Conservation (phyloP, 1,140 invertebrate genomes). For the Leptinotarsa lineolata region DNA sequence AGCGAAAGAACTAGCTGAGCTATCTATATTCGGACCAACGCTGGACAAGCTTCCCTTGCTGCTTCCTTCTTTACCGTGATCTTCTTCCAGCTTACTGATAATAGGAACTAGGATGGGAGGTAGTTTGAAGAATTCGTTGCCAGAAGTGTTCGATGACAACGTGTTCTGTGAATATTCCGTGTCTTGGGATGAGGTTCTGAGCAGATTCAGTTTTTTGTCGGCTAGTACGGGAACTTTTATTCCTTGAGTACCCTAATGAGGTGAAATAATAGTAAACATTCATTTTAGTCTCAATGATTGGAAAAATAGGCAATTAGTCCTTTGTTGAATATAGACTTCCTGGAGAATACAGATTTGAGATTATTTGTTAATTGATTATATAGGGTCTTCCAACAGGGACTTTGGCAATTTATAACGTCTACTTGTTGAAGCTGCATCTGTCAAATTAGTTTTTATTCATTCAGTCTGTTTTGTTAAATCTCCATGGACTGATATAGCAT, state of each 20-base stretch:
- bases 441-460: no score
- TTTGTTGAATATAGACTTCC: no score
- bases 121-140: constrained; percentile 63
- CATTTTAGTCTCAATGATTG: no score
- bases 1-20: constrained; percentile 64
- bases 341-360: no score
- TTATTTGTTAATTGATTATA: no score
- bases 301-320: no score
- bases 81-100: constrained; percentile 50
- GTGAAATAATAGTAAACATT: no score
- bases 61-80: constrained; percentile 17
- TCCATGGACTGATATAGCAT: no score
- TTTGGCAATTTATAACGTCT: no score
- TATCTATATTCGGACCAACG: constrained; percentile 68
- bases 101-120: constrained; percentile 74
- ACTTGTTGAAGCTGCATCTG: no score
- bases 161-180: constrained; percentile 60
- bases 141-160: constrained; percentile 56
- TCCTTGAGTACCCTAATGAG: background rate
- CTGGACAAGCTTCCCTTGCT: constrained; percentile 62
- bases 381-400: no score
- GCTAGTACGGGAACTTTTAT: constrained; percentile 45
- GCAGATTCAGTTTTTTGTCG: constrained; percentile 43
- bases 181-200: constrained; percentile 62
- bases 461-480: no score